Base-by-base conservation (phyloP, 2,797 vertebrate genomes). In the Ptychadena robeensis region DNA sequence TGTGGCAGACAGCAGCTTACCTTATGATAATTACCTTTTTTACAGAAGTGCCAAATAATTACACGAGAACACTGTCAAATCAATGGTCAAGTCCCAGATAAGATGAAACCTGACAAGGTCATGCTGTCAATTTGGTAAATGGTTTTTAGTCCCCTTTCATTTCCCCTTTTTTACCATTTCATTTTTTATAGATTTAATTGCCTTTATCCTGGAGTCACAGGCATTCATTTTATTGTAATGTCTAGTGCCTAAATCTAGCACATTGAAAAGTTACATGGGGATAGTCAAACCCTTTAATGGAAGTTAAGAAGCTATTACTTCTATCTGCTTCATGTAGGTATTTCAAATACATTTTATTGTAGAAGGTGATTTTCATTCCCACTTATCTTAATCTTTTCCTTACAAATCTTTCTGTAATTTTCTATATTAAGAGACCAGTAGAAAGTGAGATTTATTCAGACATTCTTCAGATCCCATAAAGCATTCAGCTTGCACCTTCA, bases 11-110 rank as follows among this genome's bases (percentile, higher is more conserved):
- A 70, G 64, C 67, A 40, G 73, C 77, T 75, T 85, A 85, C 77
- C 71, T 85, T 80, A 85, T 70, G 77, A 85, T 85, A 80, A 84
- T 85, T 85, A 75, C 82, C 82, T 69, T 85, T n/a, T 85, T 85
- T 53, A 80, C 44, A 74, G 82, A 80, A 85, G 82, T 80, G 77
- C 53, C 67, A 25, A 67, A 73, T 85, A 85, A 85, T 84, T 85
- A 85, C 82, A 75, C 75, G 35, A 80, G 77, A 85, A 80, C 53
- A 67, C 82, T 80, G 82, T 80, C 77, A 85, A 85, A 80, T 85
- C 76, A 80, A 75, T 85, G 77, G 77, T 80, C 77, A 85, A 77
- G 71, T 35, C 35, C 77, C 44, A 80, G 64, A 85, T 85, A 80
- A 84, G 80, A 85, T 59, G 27, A 77, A 57, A 71, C 77, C 65